phyloP scores from a whole-genome alignment of 1,140 invertebrate species.

The Lerema accius region DNA sequence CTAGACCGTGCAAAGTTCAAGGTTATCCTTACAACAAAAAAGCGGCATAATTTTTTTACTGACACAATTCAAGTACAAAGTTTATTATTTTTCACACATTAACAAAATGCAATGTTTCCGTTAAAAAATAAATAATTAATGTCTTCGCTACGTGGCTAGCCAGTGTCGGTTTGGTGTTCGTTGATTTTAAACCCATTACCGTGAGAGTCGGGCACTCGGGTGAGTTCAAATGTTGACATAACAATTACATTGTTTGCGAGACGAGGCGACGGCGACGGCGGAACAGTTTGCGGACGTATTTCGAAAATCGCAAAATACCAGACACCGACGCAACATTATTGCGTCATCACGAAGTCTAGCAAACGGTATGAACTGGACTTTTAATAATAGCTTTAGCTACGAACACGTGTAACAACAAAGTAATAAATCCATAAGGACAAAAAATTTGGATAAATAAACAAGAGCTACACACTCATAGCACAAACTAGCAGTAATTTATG shows the following conservation, averaged over 20 bases:
- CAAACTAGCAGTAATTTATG: no score
- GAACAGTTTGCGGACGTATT: slow-evolving; percentile 22
- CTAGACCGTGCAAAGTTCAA: no score
- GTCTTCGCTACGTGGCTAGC: slow-evolving; percentile 2
- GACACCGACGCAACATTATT: neutral
- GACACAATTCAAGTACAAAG: neutral
- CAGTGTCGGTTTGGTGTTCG: slow-evolving; percentile 7
- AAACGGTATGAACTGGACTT: no score
- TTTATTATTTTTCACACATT: slow-evolving; percentile 12
- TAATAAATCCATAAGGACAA: no score
- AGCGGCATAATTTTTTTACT: neutral
- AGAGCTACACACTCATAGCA: no score
- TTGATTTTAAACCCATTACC: slow-evolving; percentile 35
- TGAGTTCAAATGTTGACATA: slow-evolving; percentile 49
- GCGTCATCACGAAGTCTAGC: slow-evolving; percentile 1
- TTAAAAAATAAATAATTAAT: slow-evolving; percentile 18
- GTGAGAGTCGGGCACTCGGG: slow-evolving; percentile 14
- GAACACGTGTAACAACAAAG: no score
- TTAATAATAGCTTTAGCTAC: no score
- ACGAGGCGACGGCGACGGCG: slow-evolving; percentile 43
- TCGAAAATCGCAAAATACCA: slow-evolving; percentile 8
- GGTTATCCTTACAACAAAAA: neutral
- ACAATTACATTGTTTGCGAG: slow-evolving; percentile 46
- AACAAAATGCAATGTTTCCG: slow-evolving; percentile 11
- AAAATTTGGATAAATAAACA: no score